Percentiles rank a stretch among this genome's conserved stretches.
Evolutionary conservation across 2,888 invertebrate species (phyloP).

Genomic region (Ennomos quercinarius): DNA sequence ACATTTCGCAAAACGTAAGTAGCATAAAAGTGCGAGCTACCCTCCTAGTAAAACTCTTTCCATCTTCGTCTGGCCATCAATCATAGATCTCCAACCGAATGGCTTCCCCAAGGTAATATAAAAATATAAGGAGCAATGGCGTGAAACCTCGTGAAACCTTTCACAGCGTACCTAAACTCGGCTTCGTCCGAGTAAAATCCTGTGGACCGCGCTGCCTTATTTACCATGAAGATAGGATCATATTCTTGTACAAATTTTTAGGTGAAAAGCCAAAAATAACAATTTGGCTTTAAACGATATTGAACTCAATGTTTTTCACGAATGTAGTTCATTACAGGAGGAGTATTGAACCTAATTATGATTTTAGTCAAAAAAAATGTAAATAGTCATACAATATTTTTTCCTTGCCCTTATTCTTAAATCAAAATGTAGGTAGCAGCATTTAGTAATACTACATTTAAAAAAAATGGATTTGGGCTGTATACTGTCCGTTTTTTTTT

Average conservation of each 20-base stretch:
- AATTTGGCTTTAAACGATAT: too few relatives aligned
- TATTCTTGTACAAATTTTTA: background rate
- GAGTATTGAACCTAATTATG: too few relatives aligned
- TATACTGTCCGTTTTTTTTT: too few relatives aligned
- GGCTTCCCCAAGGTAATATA: conserved; percentile 20
- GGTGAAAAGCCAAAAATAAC: too few relatives aligned
- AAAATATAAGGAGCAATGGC: conserved; percentile 22
- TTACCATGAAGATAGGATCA: conserved; percentile 1
- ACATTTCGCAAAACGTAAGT: background rate
- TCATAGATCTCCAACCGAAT: conserved; percentile 17
- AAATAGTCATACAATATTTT: too few relatives aligned
- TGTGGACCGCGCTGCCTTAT: conserved; percentile 9
- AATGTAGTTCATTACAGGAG: too few relatives aligned
- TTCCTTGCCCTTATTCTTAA: too few relatives aligned
- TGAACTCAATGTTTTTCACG: too few relatives aligned
- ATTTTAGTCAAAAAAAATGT: too few relatives aligned
- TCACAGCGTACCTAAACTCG: conserved; percentile 9
- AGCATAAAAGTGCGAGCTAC: background rate
- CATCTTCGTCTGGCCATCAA: conserved; percentile 8
- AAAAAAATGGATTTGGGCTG: too few relatives aligned
- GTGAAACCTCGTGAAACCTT: conserved; percentile 27
- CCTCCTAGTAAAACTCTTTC: conserved; percentile 12
- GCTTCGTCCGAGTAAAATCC: conserved; percentile 10
- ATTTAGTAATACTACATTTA: too few relatives aligned
- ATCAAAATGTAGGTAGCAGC: too few relatives aligned